Evolutionary conservation across 37 sponge, comb jelly and placozoan species (phyloP), one percentile per base, ranked within the genome.

Genomic region (Aplysina aerophoba): DNA sequence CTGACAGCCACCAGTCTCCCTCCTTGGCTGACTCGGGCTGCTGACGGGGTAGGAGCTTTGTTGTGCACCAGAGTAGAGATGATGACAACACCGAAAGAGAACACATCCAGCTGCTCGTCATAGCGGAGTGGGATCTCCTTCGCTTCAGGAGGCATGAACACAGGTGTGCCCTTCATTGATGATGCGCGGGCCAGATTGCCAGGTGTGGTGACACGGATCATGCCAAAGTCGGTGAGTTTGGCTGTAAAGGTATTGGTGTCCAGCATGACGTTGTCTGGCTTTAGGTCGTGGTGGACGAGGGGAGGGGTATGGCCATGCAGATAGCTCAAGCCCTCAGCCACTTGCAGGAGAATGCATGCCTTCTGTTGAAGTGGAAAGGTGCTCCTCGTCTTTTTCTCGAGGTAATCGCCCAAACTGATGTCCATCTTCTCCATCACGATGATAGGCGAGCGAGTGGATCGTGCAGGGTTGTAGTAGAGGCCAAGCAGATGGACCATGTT

Each of bases 371-470:
- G 28, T 4, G 27, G 24, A 14, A 62, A 62, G 27, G 24, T 6
- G 11, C 11, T 2, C 64, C 28, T 3, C 2, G 64, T 28, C 4
- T 62, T 4, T 14, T 62, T 62, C 28, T 62, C 64, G 11, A 62
- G 64, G 64, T 62, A 62, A 62, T 62, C 28, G 2, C 64, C 24
- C 4, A 62, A 14, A 11, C 28, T 62, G 64, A 27, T 62, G 12
- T 27, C 28, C 64, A 62, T 62, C 64, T 28, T 62, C 28, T 62
- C 64, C 64, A 62, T 62, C 12, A 62, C 64, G 12, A 62, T 62
- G 64, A 62, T 62, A 11, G 64, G 64, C 4, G 11, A 2, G 28
- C 64, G 64, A 11, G 24, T 14, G 12, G 64, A 28, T 8, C 50
- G 50, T 14, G 64, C 2, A 62, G 24, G 64, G 64, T n/a, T 28